These are phyloP conservation scores for Heliconius cydno DNA, from an alignment of 2,888 invertebrate species.

Conservation along the genomic window DNA sequence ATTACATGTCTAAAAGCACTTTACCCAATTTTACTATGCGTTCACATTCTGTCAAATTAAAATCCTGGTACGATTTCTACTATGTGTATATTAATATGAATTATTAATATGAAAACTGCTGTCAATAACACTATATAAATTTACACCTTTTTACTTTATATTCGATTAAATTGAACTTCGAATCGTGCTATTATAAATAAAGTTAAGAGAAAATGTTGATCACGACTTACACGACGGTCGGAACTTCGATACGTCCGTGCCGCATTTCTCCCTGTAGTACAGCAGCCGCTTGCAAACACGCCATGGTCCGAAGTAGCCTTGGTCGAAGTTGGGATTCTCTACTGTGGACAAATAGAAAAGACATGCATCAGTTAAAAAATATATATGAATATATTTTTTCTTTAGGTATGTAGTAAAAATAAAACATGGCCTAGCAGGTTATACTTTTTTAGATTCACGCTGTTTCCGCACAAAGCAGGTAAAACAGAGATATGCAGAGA, in stretches of 20 bases:
- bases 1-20: neutral
- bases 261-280: slow-evolving; percentile 93
- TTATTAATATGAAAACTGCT: neutral
- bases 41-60: neutral
- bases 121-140: slow-evolving; percentile 32
- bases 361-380: slow-evolving; percentile 27
- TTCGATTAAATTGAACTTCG: slow-evolving; percentile 38
- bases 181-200: slow-evolving; percentile 45
- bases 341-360: slow-evolving; percentile 74
- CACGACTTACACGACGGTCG: slow-evolving; percentile 85
- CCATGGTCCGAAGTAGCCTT: slow-evolving; percentile 95
- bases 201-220: slow-evolving; percentile 44
- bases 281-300: slow-evolving; percentile 91
- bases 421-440: no score
- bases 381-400: no score
- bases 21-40: neutral
- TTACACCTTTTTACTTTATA: slow-evolving; percentile 29
- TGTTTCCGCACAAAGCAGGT: no score
- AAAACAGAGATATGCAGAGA: no score
- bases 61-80: no score
- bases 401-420: no score
- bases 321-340: slow-evolving; percentile 86
- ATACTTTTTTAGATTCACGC: no score
- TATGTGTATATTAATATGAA: no score
- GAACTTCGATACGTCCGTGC: slow-evolving; percentile 90